Evolutionary conservation across 2,888 invertebrate genomes (phyloP).

Genomic region (Macrophya alboannulata): DNA sequence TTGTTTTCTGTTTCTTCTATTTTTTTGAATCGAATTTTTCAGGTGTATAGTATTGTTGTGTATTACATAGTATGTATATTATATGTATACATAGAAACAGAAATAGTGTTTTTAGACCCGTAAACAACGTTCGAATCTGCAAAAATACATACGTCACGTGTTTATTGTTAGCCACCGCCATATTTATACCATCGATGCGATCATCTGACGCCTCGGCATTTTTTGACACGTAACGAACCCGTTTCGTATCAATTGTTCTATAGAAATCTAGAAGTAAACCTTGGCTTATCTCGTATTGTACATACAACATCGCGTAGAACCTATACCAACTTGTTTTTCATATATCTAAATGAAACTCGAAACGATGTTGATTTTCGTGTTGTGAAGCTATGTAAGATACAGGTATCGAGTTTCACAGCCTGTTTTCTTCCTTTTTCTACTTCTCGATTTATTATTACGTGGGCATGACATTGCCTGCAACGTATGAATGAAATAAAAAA

Average conservation of each 20-base stretch:
- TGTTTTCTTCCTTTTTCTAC: neutral
- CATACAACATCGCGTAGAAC: neutral
- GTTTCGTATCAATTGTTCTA: slow-evolving; percentile 26
- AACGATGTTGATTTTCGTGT: neutral
- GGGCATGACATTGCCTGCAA: neutral
- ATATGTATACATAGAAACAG: neutral
- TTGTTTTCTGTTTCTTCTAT: neutral
- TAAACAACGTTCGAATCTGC: slow-evolving; percentile 16
- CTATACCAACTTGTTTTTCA: slow-evolving; percentile 2
- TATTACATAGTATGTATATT: neutral
- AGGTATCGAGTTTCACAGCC: neutral
- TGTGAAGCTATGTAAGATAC: neutral
- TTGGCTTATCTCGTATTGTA: neutral
- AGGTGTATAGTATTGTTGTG: neutral
- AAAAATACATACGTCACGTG: slow-evolving; percentile 28
- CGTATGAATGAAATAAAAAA: neutral
- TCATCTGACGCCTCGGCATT: slow-evolving; percentile 6
- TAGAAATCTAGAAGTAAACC: slow-evolving; percentile 27
- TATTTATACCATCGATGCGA: slow-evolving; percentile 53
- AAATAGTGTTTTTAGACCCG: slow-evolving; percentile 33
- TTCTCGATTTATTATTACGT: neutral
- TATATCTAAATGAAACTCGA: slow-evolving; percentile 8
- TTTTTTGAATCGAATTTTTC: neutral
- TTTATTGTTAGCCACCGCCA: slow-evolving; percentile 49
- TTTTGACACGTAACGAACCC: slow-evolving; percentile 14